A percentile compares a stretch with the other conserved stretches of the same genome.
phyloP scores from a whole-genome alignment of 2,888 invertebrate genomes.

The Omphaloscelis lunosa region DNA sequence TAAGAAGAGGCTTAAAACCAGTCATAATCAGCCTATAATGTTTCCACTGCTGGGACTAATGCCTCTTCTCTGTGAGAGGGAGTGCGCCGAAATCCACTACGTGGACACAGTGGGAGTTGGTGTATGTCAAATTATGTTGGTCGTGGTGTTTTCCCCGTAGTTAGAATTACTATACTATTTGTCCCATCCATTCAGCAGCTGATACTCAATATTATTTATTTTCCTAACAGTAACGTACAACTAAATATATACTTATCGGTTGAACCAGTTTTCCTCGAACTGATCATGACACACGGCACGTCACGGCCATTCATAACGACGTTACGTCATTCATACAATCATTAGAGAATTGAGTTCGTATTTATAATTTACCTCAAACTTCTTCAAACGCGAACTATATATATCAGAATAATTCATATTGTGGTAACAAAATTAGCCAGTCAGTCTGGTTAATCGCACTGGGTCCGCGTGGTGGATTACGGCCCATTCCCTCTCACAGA shows the following conservation, averaged over 20 bases:
- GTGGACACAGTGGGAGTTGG: no score
- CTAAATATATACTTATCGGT: background rate
- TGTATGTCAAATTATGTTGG: background rate
- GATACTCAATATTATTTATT: slow-evolving; percentile 25
- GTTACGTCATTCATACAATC: slow-evolving; percentile 46
- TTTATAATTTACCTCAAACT: slow-evolving; percentile 27
- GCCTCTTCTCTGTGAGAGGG: no score
- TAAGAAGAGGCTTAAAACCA: no score
- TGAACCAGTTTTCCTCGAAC: slow-evolving; percentile 45
- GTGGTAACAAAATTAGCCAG: background rate
- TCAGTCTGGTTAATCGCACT: background rate
- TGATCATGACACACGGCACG: slow-evolving; percentile 42
- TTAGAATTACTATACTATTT: background rate
- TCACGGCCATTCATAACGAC: slow-evolving; percentile 53
- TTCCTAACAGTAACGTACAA: slow-evolving; percentile 5
- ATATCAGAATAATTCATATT: background rate
- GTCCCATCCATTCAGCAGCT: slow-evolving; percentile 18
- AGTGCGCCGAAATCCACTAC: background rate
- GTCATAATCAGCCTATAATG: background rate
- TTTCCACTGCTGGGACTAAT: no score
- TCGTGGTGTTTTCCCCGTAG: background rate
- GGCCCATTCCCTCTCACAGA: no score
- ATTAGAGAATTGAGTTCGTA: slow-evolving; percentile 18
- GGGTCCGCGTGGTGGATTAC: background rate
- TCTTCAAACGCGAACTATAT: no score